These are phyloP conservation scores for Taxidea taxus DNA, from an alignment of 2,113 vertebrate genomes.

Conservation along the genomic window DNA sequence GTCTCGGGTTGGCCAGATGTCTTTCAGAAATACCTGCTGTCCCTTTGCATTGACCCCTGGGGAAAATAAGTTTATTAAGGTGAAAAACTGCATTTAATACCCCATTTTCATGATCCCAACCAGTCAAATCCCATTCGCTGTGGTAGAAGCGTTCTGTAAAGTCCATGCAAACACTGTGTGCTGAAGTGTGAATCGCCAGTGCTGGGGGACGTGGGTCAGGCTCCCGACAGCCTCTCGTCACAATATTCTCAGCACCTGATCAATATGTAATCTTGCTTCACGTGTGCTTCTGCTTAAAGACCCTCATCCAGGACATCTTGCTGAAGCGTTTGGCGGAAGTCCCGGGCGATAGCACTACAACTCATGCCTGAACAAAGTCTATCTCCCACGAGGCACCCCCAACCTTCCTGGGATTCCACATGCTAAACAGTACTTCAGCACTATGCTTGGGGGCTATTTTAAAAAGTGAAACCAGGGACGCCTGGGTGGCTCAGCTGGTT, in stretches of 20 bases:
- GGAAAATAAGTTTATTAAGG: not conserved
- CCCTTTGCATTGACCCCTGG: constrained; percentile 88
- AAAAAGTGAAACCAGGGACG: not conserved
- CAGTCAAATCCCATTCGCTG: not conserved
- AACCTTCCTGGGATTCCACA: not conserved
- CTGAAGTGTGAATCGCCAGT: too few species aligned
- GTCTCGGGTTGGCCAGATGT: constrained; percentile 96
- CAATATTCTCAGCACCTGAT: not conserved
- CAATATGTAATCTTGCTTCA: not conserved
- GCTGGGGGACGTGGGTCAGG: not conserved
- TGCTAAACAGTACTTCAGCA: not conserved
- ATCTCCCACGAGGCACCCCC: accelerated
- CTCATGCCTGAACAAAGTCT: not conserved
- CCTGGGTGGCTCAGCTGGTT: too few species aligned
- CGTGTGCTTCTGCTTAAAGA: not conserved
- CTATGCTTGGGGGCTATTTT: not conserved
- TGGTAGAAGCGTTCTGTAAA: not conserved
- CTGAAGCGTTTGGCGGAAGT: not conserved
- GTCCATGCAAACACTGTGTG: too few species aligned
- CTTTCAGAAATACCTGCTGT: constrained; percentile 90
- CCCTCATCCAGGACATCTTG: not conserved
- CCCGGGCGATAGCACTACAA: not conserved
- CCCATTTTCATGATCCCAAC: not conserved
- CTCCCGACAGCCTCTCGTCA: not conserved
- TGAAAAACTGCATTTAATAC: not conserved